These are phyloP conservation scores for Cherax destructor DNA, from an alignment of 1,140 invertebrate genomes.

Conservation along the genomic window DNA sequence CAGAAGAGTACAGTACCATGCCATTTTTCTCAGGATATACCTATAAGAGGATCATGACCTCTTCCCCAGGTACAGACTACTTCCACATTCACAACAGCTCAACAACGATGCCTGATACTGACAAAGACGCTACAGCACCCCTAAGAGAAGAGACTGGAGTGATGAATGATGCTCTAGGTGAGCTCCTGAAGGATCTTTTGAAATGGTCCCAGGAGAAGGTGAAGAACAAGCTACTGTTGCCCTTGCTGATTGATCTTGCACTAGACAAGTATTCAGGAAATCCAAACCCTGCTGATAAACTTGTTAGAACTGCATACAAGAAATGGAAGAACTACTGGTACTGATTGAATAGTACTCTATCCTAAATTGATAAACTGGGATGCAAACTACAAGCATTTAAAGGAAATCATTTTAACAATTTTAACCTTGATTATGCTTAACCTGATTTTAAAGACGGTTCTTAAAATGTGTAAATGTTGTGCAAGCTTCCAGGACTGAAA, in stretches of 20 bases:
- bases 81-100: conserved; percentile 20
- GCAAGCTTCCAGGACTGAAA: too few species aligned
- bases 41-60: conserved; percentile 45
- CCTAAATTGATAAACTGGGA: too few species aligned
- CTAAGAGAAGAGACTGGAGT: background rate
- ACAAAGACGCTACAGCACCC: background rate
- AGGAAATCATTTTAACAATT: too few species aligned
- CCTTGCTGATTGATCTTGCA: conserved; percentile 23
- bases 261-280: conserved; percentile 36
- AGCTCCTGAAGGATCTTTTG: conserved; percentile 13
- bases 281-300: conserved; percentile 38
- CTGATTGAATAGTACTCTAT: background rate
- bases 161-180: background rate
- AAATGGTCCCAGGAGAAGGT: conserved; percentile 49
- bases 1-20: background rate
- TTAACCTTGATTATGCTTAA: too few species aligned
- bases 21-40: conserved; percentile 26
- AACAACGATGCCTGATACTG: too few species aligned
- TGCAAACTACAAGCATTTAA: too few species aligned
- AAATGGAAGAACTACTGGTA: conserved; percentile 51
- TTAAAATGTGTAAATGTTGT: too few species aligned
- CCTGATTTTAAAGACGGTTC: too few species aligned
- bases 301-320: conserved; percentile 37
- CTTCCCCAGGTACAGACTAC: conserved; percentile 9
- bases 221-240: conserved; percentile 36